Base-by-base conservation (phyloP, 1,140 invertebrate genomes). In the Neodiprion fabricii region DNA sequence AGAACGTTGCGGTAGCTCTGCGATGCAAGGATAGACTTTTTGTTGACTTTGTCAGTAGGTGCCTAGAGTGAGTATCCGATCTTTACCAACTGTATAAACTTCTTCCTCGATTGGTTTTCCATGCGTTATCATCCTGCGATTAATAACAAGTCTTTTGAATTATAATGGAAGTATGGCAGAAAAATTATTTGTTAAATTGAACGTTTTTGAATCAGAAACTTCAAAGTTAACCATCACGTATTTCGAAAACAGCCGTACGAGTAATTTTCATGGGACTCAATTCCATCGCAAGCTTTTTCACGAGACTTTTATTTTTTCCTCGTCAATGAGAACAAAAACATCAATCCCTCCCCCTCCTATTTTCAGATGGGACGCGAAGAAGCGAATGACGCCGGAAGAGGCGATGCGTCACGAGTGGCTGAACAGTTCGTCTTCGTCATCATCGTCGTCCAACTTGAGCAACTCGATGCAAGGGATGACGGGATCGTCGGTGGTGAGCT, bases 321-420 rank as follows among this genome's bases (percentile, higher is more conserved):
- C 28, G 28, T 3, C 28, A 5, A 5, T 40, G 28, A 40, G 1
- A 40, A 40, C 1, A 40, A 3, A 40, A 40, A 40, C 5, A 40
- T 21, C 17, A 40, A 40, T 40, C 5, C 5, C 28, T 40, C 1
- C 5, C 28, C 28, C 28, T 40, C 28, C 17, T 69, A 71, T 28
- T 86, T 85, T 12, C 85, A 95, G 94, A 85, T 99, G 98, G 98
- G 97, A 99, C 89, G 95, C 97, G 12, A 94, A 96, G 79, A 93
- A 94, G 76, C 91, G 98, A 72, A 94, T 99, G 92, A 98, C 95
- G 17, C 97, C 98, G 3, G 94, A 95, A 70, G 97, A 99, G 82
- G 95, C 95, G 40, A 90, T 93, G 66, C 90, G 91, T 61, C 95
- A 96, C 85, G 94, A 95, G 82, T 96, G 94, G 91, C 88, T 96